Evolutionary conservation across 2,888 invertebrate genomes (phyloP), one percentile per base, ranked within the genome.

Genomic region (Archaeoteleia sp.): DNA sequence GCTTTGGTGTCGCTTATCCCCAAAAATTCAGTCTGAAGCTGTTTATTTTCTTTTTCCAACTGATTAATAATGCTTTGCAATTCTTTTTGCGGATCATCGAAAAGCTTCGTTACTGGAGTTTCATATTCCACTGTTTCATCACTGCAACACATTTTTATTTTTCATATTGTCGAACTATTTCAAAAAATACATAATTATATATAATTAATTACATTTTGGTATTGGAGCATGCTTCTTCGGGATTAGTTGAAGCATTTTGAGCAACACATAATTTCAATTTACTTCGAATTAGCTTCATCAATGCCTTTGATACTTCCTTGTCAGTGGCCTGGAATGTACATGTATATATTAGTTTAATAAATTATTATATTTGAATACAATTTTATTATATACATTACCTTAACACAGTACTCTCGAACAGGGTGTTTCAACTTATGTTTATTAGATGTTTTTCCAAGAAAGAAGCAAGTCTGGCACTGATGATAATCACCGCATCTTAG

Each of bases 41-140:
- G 84, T 87, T 86, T 88, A 74, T 91, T 91, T 79, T 91, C 91
- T 32, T 89, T 87, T 84, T 93, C 93, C 66, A 94, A 84, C 75
- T 92, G 91, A 62, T 86, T 87, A 43, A 93, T 93, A 70, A 93
- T 90, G 76, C 91, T 89, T 75, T 92, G 90, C 39, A 93, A 81
- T 77, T 93, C 90, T 10, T 86, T 83, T 10, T 89, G 87, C 0
- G 91, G 91, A 69, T 89, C 89, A 58, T 73, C 79, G 13, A 81
- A 70, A 32, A 84, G 78, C 67, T 80, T 82, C 70, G 79, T 14
- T 10, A 27, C 8, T 6, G 27, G 8, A 29, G 39, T 46, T n/a
- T 57, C 55, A 29, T 46, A 34, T 25, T 35, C 37, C 20, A 40
- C 73, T 57, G 75, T 70, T 74, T 81, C 76, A 63, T 78, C 77